Evolutionary conservation across 2,888 invertebrate genomes (phyloP), one percentile per base, ranked within the genome.

Genomic region (Podabrus alpinus): DNA sequence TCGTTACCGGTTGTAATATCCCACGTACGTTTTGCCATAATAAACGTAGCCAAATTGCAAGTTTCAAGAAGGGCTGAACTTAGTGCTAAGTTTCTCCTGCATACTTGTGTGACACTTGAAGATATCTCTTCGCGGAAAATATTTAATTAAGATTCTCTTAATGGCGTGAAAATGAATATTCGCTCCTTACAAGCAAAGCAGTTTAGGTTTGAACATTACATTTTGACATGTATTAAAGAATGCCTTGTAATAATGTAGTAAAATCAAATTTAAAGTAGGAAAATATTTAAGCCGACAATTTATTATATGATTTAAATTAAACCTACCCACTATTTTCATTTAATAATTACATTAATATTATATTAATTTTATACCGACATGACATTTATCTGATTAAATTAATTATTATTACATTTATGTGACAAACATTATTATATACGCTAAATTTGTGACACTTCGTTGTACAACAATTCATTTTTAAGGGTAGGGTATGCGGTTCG

Each of bases 51-150:
- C 79, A 77, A 81, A 81, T 81, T 80, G 76, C 78, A 62, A 71
- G 68, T 29, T 45, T 70, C 21, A 73, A 76, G 76, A 73, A 72
- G 77, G 77, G 76, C 74, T 77, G 72, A 78, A 74, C 73, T 79
- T 72, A 74, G 66, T 68, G 69, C 72, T 78, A 80, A 81, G 79
- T 68, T 72, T 66, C 81, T 82, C 82, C 84, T 84, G 86, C 87
- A 87, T 87, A 87, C 86, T 87, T 87, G 86, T 85, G 87, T 87
- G 87, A 87, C 87, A 87, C 86, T 86, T 86, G 83, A 86, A 86
- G 87, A 87, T 87, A 87, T 87, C 86, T 86, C 83, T 84, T 83
- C 83, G 83, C 81, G 82, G 86, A 87, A 87, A 87, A 86, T 87
- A 87, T 87, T 88, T 88, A 88, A 88, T 87, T 87, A 86, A 86